Conservation (phyloP, 2,113 vertebrate species). For the Hypanus sabinus region DNA sequence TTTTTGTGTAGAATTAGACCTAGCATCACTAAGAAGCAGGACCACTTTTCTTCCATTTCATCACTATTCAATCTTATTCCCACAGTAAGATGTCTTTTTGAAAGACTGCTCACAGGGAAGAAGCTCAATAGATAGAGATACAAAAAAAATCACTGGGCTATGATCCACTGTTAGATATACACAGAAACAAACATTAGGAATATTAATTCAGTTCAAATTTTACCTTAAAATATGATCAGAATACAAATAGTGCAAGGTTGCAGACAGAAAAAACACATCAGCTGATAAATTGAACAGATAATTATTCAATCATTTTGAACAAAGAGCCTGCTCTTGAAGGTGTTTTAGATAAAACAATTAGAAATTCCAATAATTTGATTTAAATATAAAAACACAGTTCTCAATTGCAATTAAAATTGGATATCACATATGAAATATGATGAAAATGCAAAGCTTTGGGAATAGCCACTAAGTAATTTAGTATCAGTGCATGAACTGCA, state of each 20-base stretch:
- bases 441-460: neutral
- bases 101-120: neutral
- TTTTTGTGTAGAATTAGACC: neutral
- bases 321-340: slow-evolving; percentile 15
- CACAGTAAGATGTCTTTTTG: no score
- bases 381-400: neutral
- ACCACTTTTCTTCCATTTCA: neutral
- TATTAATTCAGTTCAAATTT: neutral
- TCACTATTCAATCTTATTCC: neutral
- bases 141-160: neutral
- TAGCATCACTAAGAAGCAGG: neutral
- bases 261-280: neutral
- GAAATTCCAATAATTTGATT: neutral
- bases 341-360: neutral
- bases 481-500: neutral
- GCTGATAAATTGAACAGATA: neutral
- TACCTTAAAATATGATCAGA: neutral
- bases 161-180: neutral
- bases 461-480: neutral
- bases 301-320: neutral
- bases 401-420: slow-evolving; percentile 6
- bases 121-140: neutral
- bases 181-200: neutral
- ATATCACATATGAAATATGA: neutral
- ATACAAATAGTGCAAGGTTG: neutral